Evolutionary conservation across 2,888 invertebrate species (phyloP).

Genomic region (Eupithecia pulchellata): DNA sequence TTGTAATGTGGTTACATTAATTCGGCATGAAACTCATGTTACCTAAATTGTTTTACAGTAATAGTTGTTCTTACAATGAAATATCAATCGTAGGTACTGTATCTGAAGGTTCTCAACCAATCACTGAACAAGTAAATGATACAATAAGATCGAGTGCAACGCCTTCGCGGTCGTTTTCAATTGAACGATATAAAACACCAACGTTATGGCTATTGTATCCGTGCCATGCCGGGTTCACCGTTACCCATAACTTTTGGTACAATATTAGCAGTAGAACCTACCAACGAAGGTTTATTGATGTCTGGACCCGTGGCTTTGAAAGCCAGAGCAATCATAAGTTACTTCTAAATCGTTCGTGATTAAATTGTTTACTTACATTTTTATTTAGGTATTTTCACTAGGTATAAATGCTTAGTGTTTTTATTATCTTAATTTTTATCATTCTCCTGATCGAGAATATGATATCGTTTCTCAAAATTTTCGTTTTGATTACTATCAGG

Average conservation of each 20-base stretch:
- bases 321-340: no score
- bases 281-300: constrained; percentile 26
- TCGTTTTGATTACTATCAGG: background rate
- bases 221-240: constrained; percentile 48
- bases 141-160: background rate
- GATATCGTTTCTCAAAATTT: background rate
- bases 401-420: constrained; percentile 17
- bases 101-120: background rate
- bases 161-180: constrained; percentile 17
- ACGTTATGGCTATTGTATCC: constrained; percentile 65
- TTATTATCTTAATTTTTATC: background rate
- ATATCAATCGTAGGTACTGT: no score
- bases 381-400: no score
- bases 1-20: no score
- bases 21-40: background rate
- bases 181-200: constrained; percentile 42
- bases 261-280: constrained; percentile 34
- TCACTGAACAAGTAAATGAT: background rate
- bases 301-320: constrained; percentile 23
- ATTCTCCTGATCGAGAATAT: background rate
- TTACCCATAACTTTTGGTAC: constrained; percentile 34
- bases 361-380: constrained; percentile 15
- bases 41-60: background rate
- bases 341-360: constrained; percentile 5
- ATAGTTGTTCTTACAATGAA: no score